phyloP scores from a whole-genome alignment of 2,797 vertebrate genomes.

The Melanotaenia trifasciata region DNA sequence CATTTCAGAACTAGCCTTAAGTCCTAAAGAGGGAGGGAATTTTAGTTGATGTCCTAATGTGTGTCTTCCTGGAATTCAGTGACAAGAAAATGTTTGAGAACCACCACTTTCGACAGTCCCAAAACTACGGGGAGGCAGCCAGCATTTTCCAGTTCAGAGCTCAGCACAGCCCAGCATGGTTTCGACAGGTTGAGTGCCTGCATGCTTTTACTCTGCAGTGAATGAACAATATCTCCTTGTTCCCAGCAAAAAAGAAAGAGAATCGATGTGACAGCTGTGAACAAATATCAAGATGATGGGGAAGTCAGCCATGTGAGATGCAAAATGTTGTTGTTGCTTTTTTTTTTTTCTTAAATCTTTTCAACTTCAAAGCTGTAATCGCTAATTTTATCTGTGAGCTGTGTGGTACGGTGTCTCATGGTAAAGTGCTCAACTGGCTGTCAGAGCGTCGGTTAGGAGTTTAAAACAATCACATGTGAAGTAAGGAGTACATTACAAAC shows the following conservation, averaged over 20 bases:
- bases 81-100: constrained; percentile 67
- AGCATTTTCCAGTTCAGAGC: constrained; percentile 75
- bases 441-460: constrained; percentile 38
- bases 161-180: constrained; percentile 67
- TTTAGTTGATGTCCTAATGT: constrained; percentile 29
- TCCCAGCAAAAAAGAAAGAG: constrained; percentile 57
- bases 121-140: constrained; percentile 68
- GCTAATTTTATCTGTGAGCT: constrained; percentile 69
- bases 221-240: constrained; percentile 77
- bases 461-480: constrained; percentile 37
- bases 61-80: constrained; percentile 44
- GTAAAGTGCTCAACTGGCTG: constrained; percentile 61
- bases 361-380: constrained; percentile 73
- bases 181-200: constrained; percentile 81
- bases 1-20: constrained; percentile 11
- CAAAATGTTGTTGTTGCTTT: constrained; percentile 53
- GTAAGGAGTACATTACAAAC: constrained; percentile 4
- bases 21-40: constrained; percentile 18
- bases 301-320: constrained; percentile 70
- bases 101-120: constrained; percentile 57
- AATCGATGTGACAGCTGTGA: constrained; percentile 75
- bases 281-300: constrained; percentile 72
- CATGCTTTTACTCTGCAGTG: constrained; percentile 74
- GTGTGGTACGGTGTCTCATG: constrained; percentile 59
- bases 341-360: constrained; percentile 44